These are phyloP conservation scores for Drosophila bunnanda DNA, from an alignment of 2,888 invertebrate genomes.

Conservation along the genomic window DNA sequence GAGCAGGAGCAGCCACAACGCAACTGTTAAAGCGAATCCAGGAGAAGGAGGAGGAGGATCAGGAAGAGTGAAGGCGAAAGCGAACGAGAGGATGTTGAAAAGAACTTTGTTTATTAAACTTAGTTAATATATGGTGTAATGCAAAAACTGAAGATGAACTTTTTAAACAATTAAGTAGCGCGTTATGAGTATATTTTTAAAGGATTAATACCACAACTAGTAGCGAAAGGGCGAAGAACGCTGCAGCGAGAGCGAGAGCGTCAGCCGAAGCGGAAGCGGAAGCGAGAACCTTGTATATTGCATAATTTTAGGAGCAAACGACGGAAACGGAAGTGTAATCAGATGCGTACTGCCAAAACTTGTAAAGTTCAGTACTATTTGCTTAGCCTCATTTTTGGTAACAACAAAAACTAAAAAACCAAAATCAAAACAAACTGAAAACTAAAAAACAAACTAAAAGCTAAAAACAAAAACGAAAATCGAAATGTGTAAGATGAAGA, in stretches of 20 bases:
- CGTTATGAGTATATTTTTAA: constrained; percentile 79
- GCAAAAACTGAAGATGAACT: constrained; percentile 53
- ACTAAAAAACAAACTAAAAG: constrained; percentile 34
- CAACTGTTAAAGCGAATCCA: constrained; percentile 4
- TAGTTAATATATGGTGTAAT: constrained; percentile 61
- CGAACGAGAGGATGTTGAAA: constrained; percentile 56
- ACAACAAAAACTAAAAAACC: constrained; percentile 55
- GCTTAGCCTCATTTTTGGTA: constrained; percentile 76
- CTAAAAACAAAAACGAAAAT: constrained; percentile 41
- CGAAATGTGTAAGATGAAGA: constrained; percentile 25
- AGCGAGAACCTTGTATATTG: constrained; percentile 68
- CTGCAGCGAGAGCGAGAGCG: constrained; percentile 14
- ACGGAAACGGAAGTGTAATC: constrained; percentile 44
- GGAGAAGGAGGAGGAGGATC: constrained; percentile 34
- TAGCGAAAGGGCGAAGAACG: constrained; percentile 38
- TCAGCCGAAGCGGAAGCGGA: constrained; percentile 19
- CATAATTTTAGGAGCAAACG: constrained; percentile 57
- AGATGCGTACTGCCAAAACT: constrained; percentile 83
- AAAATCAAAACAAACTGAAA: constrained; percentile 55
- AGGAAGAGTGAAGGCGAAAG: constrained; percentile 55
- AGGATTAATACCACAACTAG: constrained; percentile 52
- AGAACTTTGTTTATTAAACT: constrained; percentile 78
- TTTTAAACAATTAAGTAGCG: constrained; percentile 80
- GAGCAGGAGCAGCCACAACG: constrained; percentile 18
- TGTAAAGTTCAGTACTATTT: constrained; percentile 82